These are phyloP conservation scores for Nymphalis c-album DNA, from an alignment of 2,888 invertebrate species.

Conservation along the genomic window DNA sequence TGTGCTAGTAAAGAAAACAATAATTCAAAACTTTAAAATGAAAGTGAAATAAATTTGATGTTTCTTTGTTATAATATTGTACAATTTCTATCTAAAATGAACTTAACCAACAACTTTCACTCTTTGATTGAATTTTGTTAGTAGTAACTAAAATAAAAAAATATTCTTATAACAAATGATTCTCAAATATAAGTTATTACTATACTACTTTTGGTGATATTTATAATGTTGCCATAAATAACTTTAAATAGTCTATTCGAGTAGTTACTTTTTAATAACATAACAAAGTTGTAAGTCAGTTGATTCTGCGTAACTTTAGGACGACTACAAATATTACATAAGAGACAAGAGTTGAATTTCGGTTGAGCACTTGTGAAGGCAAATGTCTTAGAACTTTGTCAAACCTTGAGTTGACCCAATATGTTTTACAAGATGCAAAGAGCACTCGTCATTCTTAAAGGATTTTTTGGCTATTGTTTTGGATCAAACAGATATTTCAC, in stretches of 20 bases:
- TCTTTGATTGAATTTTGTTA: not conserved
- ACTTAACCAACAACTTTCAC: not conserved
- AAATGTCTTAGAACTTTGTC: slow-evolving; percentile 35
- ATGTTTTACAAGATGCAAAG: slow-evolving; percentile 4
- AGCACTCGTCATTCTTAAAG: slow-evolving; percentile 5
- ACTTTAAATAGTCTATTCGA: slow-evolving; percentile 2
- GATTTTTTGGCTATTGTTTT: slow-evolving; percentile 1
- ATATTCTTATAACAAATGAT: not conserved
- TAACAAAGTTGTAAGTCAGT: not conserved
- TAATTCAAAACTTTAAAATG: too few relatives aligned
- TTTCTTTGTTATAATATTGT: not conserved
- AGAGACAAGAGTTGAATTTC: slow-evolving; percentile 34
- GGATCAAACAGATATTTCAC: not conserved
- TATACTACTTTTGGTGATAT: not conserved
- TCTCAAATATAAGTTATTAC: not conserved
- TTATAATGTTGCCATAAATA: not conserved
- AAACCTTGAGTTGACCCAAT: slow-evolving; percentile 37
- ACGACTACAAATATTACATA: slow-evolving; percentile 34
- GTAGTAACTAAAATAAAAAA: not conserved
- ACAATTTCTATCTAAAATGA: not conserved
- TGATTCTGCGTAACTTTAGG: slow-evolving; percentile 6
- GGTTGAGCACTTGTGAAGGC: slow-evolving; percentile 32
- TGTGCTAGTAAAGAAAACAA: too few relatives aligned
- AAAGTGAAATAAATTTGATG: too few relatives aligned
- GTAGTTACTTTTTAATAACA: slow-evolving; percentile 1